Evolutionary conservation across 2,797 vertebrate species (phyloP).

Genomic region (Heliangelus exortis): DNA sequence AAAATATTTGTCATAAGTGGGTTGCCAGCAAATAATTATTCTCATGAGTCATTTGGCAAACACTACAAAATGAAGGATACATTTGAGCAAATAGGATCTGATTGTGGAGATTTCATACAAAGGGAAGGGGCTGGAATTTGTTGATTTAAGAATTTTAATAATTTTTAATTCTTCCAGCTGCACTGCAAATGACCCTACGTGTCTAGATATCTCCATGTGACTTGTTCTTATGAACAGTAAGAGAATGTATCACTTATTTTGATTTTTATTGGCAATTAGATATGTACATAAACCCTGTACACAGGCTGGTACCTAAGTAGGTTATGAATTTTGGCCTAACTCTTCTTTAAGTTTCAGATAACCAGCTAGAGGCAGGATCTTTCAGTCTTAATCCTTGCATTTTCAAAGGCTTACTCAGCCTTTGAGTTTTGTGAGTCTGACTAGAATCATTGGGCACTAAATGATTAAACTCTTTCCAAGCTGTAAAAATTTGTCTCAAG

Average conservation of each 20-base stretch:
- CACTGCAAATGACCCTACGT: constrained; percentile 50
- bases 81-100: constrained; percentile 57
- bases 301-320: constrained; percentile 58
- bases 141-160: constrained; percentile 58
- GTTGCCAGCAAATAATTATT: constrained; percentile 36
- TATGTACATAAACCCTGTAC: constrained; percentile 28
- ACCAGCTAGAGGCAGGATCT: constrained; percentile 16
- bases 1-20: constrained; percentile 37
- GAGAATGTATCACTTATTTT: constrained; percentile 5
- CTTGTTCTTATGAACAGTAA: constrained; percentile 19
- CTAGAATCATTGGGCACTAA: not conserved
- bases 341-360: constrained; percentile 32
- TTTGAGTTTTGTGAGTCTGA: not conserved
- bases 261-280: constrained; percentile 30
- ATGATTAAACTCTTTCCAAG: not conserved
- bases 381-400: constrained; percentile 25
- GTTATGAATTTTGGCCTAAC: constrained; percentile 40
- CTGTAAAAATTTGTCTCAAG: not conserved
- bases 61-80: constrained; percentile 16
- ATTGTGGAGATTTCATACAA: not conserved
- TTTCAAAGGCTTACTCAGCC: constrained; percentile 42
- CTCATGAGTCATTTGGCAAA: constrained; percentile 42
- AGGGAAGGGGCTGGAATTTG: constrained; percentile 8
- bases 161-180: constrained; percentile 39
- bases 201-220: constrained; percentile 37